A percentile compares a stretch with the other conserved stretches of the same genome.
Evolutionary conservation across 2,888 invertebrate species (phyloP).

Genomic region (Drosophila parthenogenetica): DNA sequence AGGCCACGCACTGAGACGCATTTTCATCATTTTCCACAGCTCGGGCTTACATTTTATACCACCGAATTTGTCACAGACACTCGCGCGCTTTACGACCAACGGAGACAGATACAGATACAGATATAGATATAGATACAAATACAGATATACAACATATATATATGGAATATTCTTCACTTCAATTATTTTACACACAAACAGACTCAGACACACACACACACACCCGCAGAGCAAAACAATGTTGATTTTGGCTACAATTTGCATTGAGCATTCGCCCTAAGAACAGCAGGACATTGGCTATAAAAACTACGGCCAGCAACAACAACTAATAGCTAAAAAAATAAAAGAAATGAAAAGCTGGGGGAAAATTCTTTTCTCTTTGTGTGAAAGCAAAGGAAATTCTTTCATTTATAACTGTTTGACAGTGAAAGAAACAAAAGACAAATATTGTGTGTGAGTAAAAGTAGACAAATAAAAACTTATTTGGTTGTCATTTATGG

Average conservation of each 20-base stretch:
- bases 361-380: too few relatives aligned
- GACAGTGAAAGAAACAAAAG: constrained; percentile 18
- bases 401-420: constrained; percentile 6
- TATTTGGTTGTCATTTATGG: constrained; percentile 63
- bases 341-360: neutral
- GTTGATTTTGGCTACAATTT: constrained; percentile 18
- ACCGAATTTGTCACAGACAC: constrained; percentile 48
- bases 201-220: neutral
- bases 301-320: constrained; percentile 5
- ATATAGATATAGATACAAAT: constrained; percentile 10
- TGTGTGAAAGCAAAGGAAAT: constrained; percentile 1
- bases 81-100: constrained; percentile 40
- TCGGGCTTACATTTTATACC: constrained; percentile 50
- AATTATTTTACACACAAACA: constrained; percentile 20
- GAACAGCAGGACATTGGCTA: constrained; percentile 13
- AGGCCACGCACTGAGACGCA: constrained; percentile 39
- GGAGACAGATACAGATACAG: constrained; percentile 11
- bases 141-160: constrained; percentile 5
- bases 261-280: constrained; percentile 19
- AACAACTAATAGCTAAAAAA: constrained; percentile 4
- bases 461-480: constrained; percentile 51
- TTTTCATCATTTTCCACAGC: constrained; percentile 28
- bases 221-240: neutral
- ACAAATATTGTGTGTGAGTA: constrained; percentile 10
- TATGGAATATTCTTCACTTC: constrained; percentile 27